These are phyloP conservation scores for Chloropsis hardwickii DNA, from an alignment of 2,113 vertebrate species.

Conservation along the genomic window DNA sequence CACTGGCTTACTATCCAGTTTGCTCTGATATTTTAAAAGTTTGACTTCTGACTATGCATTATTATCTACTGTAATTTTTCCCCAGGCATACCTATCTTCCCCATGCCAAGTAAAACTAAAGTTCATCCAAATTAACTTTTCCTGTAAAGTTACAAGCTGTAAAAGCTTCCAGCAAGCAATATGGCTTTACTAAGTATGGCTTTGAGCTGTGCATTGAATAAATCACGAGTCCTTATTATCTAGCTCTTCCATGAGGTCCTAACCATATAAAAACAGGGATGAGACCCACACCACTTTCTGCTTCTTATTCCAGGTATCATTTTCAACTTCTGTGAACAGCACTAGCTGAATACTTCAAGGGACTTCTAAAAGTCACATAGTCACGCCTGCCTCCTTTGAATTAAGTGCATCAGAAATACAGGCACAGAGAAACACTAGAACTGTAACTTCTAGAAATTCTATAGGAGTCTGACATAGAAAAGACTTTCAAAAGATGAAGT, in stretches of 20 bases:
- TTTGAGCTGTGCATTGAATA: neutral
- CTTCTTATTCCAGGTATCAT: neutral
- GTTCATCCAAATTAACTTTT: neutral
- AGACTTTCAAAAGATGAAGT: neutral
- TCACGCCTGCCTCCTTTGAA: neutral
- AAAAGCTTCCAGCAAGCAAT: neutral
- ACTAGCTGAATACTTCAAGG: neutral
- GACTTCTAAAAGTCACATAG: neutral
- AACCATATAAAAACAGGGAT: neutral
- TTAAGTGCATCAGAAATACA: neutral
- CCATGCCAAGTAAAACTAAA: neutral
- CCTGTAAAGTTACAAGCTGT: neutral
- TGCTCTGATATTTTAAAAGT: neutral
- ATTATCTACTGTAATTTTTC: neutral
- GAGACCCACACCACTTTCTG: neutral
- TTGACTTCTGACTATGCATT: neutral
- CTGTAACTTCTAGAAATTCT: neutral
- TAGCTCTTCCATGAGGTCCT: neutral
- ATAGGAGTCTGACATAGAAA: neutral
- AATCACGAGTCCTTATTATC: neutral
- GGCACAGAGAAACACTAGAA: neutral
- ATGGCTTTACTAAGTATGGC: neutral
- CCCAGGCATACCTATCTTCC: neutral
- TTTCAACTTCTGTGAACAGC: neutral
- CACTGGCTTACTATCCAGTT: neutral